phyloP scores from a whole-genome alignment of 2,888 invertebrate species.

The Eueremaeus valkanovi region DNA sequence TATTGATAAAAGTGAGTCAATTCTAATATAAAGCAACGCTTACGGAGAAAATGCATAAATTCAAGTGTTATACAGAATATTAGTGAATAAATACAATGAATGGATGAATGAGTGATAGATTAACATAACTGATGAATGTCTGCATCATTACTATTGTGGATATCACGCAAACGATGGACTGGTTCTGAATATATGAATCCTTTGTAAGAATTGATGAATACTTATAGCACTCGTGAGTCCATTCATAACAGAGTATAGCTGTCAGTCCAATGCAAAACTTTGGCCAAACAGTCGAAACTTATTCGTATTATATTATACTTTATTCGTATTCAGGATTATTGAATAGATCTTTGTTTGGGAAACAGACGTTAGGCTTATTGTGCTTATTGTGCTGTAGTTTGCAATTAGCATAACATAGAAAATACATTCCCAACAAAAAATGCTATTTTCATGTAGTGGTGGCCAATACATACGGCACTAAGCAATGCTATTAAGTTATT shows the following conservation, averaged over 20 bases:
- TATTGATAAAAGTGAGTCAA: background rate
- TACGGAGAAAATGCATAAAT: slow-evolving; percentile 2
- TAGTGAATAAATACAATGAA: slow-evolving; percentile 8
- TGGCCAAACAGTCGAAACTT: background rate
- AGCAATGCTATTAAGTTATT: too few relatives aligned
- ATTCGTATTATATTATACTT: background rate
- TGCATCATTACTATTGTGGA: background rate
- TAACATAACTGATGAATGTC: background rate
- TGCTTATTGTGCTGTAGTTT: background rate
- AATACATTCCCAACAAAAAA: background rate
- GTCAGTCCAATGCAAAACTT: background rate
- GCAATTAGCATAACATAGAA: slow-evolving; percentile 15
- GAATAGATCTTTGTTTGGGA: background rate
- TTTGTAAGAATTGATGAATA: background rate
- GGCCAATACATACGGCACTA: background rate
- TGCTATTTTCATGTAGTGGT: background rate
- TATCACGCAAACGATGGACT: background rate
- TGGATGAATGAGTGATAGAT: slow-evolving; percentile 8
- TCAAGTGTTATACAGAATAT: background rate
- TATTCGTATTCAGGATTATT: background rate
- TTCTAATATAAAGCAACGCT: background rate
- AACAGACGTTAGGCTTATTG: background rate
- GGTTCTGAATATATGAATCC: background rate
- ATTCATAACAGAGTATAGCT: background rate
- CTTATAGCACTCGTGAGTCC: background rate